Evolutionary conservation across 2,113 vertebrate species (phyloP), one percentile per base, ranked within the genome.

Genomic region (Natator depressus): DNA sequence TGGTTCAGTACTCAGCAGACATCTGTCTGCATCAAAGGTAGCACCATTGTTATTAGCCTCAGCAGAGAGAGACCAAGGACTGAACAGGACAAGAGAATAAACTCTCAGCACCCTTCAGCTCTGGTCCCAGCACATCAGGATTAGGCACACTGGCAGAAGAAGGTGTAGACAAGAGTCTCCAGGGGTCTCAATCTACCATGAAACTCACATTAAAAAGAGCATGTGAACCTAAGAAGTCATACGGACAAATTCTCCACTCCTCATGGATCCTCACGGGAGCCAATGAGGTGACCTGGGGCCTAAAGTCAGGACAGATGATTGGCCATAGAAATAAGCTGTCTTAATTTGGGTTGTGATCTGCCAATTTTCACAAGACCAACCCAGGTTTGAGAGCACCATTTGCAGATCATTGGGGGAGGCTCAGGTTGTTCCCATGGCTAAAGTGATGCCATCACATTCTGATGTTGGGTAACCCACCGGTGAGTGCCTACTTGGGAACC

Each of bases 401-500:
- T 9, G 87, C 5, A 57, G 20, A 65, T 80, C 84, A 62, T 38
- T 72, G 20, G 82, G 4, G 24, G 22, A 24, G 19, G 47, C 51
- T 72, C 27, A 31, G 10, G 12, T 12, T 62, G 57, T 62, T 12
- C 12, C 57, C 14, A 12, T 5, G 27, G 57, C 29, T 62, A 72
- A 72, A 2, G 10, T 38, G 65, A 72, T 35, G 22, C 35, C 85
- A 49, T 76, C 35, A 1, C 14, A 27, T 9, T 87, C 76, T 51
- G 2, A 9, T 47, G 19, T 5, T 50, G 16, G 1, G 35, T 14
- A n/a, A n/a, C 20, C 35, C 35, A 51, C 50, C 20, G 10, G 10
- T 81, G 7, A 12, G 38, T 0, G 4, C 3, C 0, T 42, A n/a
- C 0, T 2, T 2, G 51, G 88, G 35, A 25, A 19, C 6, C 1